Base-by-base conservation (phyloP, 2,797 vertebrate genomes). In the Ammospiza maritima region DNA sequence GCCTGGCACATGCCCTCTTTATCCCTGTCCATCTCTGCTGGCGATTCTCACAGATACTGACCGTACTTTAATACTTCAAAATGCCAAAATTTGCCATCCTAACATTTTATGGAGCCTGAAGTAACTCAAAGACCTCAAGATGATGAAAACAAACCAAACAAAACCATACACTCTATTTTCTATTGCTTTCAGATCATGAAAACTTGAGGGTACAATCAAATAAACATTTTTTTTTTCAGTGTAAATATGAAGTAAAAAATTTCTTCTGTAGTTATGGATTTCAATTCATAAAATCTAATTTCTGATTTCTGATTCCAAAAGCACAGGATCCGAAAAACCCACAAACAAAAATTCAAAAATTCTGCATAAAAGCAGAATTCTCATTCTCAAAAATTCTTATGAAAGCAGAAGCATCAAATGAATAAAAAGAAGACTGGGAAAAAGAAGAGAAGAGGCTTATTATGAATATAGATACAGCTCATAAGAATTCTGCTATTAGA, bases 291-390 rank as follows among this genome's bases (percentile, higher is more conserved):
- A 38, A 38, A 38, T 38, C 36, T 38, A 3, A 19, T 50, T 76
- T 78, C 34, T 38, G 22, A 25, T 51, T 64, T 82, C 22, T 51
- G 17, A 53, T 69, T 79, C 47, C 17, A 66, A 34, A 85, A 65
- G 9, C 5, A 30, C 2, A 6, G 13, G 11, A 11, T 8, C 6
- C 0, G 0, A 5, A 45, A 54, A 65, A 47, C 13, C 2, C 25
- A 88, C 20, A 53, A 44, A 64, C 2, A 67, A 71, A 40, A 32
- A 16, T 51, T 47, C 7, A 3, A 62, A 69, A 76, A 51, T 27
- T 76, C 25, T 66, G 10, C 32, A 27, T 38, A 44, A 38, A 66
- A 53, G 27, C 10, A 51, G 27, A 51, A 51, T 51, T 51, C 50
- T 29, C 27, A 29, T 18, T 51, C 27, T 51, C 50, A 51, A 17